phyloP scores from a whole-genome alignment of 2,113 vertebrate species.

The Bucco capensis region DNA sequence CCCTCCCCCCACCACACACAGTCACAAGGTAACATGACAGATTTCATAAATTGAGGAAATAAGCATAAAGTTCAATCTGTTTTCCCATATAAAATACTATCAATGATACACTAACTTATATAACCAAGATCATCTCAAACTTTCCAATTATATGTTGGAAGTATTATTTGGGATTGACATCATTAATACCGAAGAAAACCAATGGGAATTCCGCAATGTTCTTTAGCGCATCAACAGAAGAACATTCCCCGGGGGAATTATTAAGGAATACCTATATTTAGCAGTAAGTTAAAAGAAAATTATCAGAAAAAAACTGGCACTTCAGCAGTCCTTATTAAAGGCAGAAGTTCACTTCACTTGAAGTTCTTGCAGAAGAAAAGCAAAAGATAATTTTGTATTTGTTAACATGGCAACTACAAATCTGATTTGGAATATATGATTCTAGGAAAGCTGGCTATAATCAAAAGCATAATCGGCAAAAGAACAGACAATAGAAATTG shows the following conservation, averaged over 20 bases:
- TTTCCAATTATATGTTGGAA: constrained; percentile 3
- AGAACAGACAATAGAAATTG: background rate
- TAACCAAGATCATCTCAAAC: background rate
- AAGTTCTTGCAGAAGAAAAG: background rate
- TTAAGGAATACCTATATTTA: background rate
- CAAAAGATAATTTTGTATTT: background rate
- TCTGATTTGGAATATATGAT: background rate
- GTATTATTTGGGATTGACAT: background rate
- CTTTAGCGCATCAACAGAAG: background rate
- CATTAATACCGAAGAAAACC: constrained; percentile 14
- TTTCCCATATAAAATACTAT: background rate
- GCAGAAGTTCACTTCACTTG: background rate
- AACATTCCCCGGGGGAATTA: background rate
- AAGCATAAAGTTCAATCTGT: constrained; percentile 12
- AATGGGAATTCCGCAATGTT: background rate
- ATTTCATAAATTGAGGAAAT: constrained; percentile 3
- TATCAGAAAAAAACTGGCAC: background rate
- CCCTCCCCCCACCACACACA: too few species aligned
- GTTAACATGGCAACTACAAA: background rate
- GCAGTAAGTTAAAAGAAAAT: background rate
- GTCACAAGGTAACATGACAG: background rate
- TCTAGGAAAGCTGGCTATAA: background rate
- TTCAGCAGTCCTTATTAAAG: background rate
- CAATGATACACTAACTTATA: background rate
- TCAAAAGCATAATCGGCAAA: background rate